Base-by-base conservation (phyloP, 2,113 vertebrate species). In the Nesospiza acunhae region DNA sequence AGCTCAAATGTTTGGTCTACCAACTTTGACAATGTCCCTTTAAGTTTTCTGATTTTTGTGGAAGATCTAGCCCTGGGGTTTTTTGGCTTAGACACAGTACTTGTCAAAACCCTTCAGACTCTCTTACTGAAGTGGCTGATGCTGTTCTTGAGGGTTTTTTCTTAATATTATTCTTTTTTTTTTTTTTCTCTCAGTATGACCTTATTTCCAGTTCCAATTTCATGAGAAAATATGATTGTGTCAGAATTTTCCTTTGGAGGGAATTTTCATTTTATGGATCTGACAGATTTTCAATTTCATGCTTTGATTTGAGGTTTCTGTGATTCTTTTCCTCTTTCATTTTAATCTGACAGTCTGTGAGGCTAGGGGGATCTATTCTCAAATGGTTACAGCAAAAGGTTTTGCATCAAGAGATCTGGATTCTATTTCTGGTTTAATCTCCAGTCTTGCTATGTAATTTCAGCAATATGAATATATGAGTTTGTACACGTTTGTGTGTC, bases 251-350 rank as follows among this genome's bases (percentile, higher is more conserved):
- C 91, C 96, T 97, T 96, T 90, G 27, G 55, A 97, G 95, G 91
- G 94, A 97, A 97, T 97, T 97, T 98, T 96, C 92, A 84, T 95
- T 97, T 97, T 97, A 93, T 6, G 79, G 90, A 97, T 97, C 90
- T 97, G 97, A 98, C 96, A 97, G 98, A 97, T 98, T 97, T 97
- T 97, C 94, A 22, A 91, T 95, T 97, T 97, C 96, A 96, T 96
- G 95, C 94, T 97, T 98, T 96, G 96, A 97, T 97, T 97, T 97
- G 93, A 97, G 94, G 85, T 97, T 92, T 95, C 92, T 97, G 82
- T 91, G 93, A 77, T 97, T 97, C 93, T 89, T 68, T 94, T 76
- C 88, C 83, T 95, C 85, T 77, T 73, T 37, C 75, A 33, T 97
- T 97, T 97, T 94, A 95, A 97, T 97, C 92, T 89, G 93, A 97